These are phyloP conservation scores for Hylyphantes graminicola DNA, from an alignment of 1,140 invertebrate species.

Conservation along the genomic window DNA sequence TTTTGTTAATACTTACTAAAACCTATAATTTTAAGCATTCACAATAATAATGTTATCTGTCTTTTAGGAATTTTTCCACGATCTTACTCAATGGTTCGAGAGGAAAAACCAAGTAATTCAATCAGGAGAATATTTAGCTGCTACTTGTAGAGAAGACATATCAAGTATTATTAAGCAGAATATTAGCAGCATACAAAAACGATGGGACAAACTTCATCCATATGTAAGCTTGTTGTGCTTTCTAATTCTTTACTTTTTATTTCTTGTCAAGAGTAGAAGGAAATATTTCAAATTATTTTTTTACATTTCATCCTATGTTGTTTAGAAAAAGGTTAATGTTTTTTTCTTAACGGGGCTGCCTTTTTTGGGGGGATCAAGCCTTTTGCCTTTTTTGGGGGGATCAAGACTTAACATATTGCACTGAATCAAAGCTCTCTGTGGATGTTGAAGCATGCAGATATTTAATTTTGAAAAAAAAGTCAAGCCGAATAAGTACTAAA, in stretches of 20 bases:
- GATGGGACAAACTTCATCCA: constrained; percentile 83
- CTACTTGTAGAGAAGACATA: constrained; percentile 84
- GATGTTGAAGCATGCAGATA: too few relatives aligned
- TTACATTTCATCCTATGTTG: background rate
- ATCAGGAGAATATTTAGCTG: constrained; percentile 87
- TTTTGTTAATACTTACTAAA: background rate
- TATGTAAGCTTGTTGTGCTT: constrained; percentile 69
- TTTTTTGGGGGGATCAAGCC: too few relatives aligned
- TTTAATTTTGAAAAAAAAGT: too few relatives aligned
- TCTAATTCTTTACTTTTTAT: background rate
- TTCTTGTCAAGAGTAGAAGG: background rate
- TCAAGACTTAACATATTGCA: too few relatives aligned
- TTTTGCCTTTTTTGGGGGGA: too few relatives aligned
- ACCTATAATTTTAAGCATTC: background rate
- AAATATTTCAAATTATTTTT: background rate
- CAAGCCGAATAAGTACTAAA: too few relatives aligned
- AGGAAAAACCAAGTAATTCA: constrained; percentile 85
- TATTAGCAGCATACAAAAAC: constrained; percentile 77
- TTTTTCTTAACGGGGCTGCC: too few relatives aligned
- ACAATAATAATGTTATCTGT: background rate
- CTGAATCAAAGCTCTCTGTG: too few relatives aligned
- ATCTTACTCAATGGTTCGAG: constrained; percentile 89
- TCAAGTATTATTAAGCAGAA: constrained; percentile 81
- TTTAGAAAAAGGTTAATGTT: background rate
- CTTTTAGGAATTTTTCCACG: constrained; percentile 76